Evolutionary conservation across 2,113 vertebrate genomes (phyloP), one percentile per base, ranked within the genome.

Genomic region (Channa maculata): DNA sequence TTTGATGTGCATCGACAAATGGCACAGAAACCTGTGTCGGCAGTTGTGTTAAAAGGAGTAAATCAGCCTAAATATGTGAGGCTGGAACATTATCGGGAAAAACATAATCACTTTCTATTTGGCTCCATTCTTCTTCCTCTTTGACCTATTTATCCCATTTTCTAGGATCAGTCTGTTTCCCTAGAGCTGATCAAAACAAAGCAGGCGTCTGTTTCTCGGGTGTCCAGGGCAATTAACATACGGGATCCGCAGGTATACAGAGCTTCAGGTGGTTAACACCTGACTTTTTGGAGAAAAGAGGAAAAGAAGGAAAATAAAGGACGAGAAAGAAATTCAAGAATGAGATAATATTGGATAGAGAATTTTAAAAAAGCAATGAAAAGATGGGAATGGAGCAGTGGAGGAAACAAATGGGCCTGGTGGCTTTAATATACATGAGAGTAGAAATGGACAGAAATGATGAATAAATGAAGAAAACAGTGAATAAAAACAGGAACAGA

Each of bases 1-100:
- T 50, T 74, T 69, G 62, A 80, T 52, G 51, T 75, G 69, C 70
- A 68, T 59, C 67, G 68, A 57, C 59, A 68, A 58, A 39, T 5
- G 52, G 44, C 60, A 48, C 24, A 53, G 48, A 70, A 65, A 58
- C 53, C 65, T 64, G 59, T 5, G n/a, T 7, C 24, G 15, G 2
- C 34, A 15, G 33, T 51, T 64, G 11, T 50, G 50, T 12, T 34
- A 9, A 57, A 9, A 7, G 60, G 34, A 66, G 53, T 34, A 57
- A 77, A 82, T 62, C 5, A 39, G 0, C 6, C 50, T 41, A 44
- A 48, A 75, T 14, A 45, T 6, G 24, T 37, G 11, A 54, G 5
- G 57, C n/a, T 68, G 55, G 50, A 74, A 52, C 9, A 43, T 6
- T 12, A 39, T 2, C 10, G 9, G 33, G 43, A 57, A 53, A 45